Evolutionary conservation across 2,888 invertebrate genomes (phyloP), one percentile per base, ranked within the genome.

Genomic region (Spisula solida): DNA sequence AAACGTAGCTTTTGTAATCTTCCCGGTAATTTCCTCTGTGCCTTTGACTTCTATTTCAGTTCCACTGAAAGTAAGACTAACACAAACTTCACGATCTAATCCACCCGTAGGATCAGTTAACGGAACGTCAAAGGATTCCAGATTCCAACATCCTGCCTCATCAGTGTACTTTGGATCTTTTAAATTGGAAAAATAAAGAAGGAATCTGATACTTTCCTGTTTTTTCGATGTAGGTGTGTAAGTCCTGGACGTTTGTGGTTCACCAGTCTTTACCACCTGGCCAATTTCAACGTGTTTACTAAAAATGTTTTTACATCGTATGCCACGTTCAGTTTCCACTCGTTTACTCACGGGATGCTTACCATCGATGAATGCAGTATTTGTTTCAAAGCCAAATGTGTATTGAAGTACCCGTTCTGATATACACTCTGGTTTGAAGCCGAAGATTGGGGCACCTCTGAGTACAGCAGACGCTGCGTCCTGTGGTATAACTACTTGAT

Each of bases 231-330:
- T 8, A 6, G 60, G 56, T 6, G 18, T 20, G 34, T 82, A 56
- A 1, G 2, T 20, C 31, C 18, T 14, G 18, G 20, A 14, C 12
- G 41, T 29, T 82, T 82, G 81, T 0, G 29, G 70, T n/a, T 89
- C 85, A 6, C 87, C 87, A 18, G 31, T 29, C 25, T 70, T 81
- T 12, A 87, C 47, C 14, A 56, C 25, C 34, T 89, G 81, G 12
- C 84, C 86, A 16, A 79, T 84, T 75, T 86, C 86, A 10, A 89
- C 82, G 20, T 82, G 83, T 79, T 89, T 89, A n/a, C 34, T 48
- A 80, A 89, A 89, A 29, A 86, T 70, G 6, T 55, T 34, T 10
- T 66, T 31, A 48, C 89, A 86, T n/a, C 41, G 31, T 10, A 31
- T 20, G 14, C 31, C 48, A 0, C 66, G 75, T 16, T 89, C 86